These are phyloP conservation scores for Orthosia gothica DNA, from an alignment of 2,888 invertebrate genomes.

Conservation along the genomic window DNA sequence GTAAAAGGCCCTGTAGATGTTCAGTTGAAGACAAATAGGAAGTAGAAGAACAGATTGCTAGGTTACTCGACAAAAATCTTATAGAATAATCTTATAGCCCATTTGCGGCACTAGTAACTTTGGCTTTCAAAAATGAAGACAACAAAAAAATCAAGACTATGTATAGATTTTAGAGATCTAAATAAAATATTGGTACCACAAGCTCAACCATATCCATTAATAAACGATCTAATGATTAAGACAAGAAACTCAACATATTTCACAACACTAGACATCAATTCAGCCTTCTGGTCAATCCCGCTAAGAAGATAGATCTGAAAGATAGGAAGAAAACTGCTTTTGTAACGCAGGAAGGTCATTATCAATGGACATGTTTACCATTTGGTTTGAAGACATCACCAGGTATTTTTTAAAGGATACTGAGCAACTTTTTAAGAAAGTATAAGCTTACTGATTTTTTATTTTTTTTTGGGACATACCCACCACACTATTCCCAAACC, in stretches of 20 bases:
- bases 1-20: too few relatives aligned
- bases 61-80: too few relatives aligned
- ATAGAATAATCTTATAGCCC: too few relatives aligned
- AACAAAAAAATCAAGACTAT: background rate
- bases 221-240: background rate
- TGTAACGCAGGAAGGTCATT: background rate
- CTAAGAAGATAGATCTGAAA: background rate
- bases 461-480: too few relatives aligned
- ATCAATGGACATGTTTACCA: background rate
- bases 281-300: background rate
- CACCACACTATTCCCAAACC: too few relatives aligned
- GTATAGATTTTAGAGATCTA: background rate
- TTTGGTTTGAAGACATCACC: background rate
- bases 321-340: background rate
- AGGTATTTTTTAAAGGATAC: background rate
- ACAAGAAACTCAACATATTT: background rate
- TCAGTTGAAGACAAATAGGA: too few relatives aligned
- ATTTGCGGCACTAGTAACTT: too few relatives aligned
- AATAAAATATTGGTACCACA: slow-evolving; percentile 1
- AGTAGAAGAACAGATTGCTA: too few relatives aligned
- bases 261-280: background rate
- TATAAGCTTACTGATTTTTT: slow-evolving; percentile 12
- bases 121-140: too few relatives aligned
- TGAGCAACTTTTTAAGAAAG: background rate
- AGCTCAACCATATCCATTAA: background rate